Evolutionary conservation across 64 coral and sea anemone species (phyloP), one percentile per base, ranked within the genome.

Genomic region (Trachythela sp.): DNA sequence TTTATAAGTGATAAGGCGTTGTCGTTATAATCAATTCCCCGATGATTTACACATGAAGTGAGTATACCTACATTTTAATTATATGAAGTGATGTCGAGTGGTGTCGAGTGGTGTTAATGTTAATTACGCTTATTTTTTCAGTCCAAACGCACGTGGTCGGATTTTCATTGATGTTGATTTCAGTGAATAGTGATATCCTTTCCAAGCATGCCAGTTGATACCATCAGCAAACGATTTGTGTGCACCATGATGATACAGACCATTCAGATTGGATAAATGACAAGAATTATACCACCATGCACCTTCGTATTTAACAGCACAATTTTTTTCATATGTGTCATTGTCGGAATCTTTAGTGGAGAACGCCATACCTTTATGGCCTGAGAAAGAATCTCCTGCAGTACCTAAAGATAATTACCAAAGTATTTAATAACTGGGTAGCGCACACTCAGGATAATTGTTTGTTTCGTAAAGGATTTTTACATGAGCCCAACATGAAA

Each of bases 141-240:
- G 54, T 59, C 14, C 54, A 59, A 59, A 59, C 3, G 54, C 54
- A 24, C 24, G 56, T 6, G 56, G 31, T 13, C 34, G 75, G 75
- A 80, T 80, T 39, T 80, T 80, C 75, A 80, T 80, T 29, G 32
- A 3, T 35, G 75, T 80, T 39, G 32, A 11, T 37, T 39, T 80
- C 75, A 80, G 17, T 0, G 75, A 80, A 39, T 80, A 80, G 15
- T 80, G 17, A 40, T 80, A 36, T 0, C 75, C 75, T 39, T 80
- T 80, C 75, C 75, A 80, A 39, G 0, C 4, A 4, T 37, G 6
- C 75, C 75, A 80, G 75, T 13, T 80, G 31, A 80, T 22, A 20
- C 75, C 75, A 80, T 80, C 75, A 36, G 75, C 75, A 36, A 34
- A 80, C 38, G 75, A 80, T 1, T 80, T 39, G 75, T 80, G 75